Base-by-base conservation (phyloP, 2,113 vertebrate genomes). In the Lepidiolamprologus cunningtoni region DNA sequence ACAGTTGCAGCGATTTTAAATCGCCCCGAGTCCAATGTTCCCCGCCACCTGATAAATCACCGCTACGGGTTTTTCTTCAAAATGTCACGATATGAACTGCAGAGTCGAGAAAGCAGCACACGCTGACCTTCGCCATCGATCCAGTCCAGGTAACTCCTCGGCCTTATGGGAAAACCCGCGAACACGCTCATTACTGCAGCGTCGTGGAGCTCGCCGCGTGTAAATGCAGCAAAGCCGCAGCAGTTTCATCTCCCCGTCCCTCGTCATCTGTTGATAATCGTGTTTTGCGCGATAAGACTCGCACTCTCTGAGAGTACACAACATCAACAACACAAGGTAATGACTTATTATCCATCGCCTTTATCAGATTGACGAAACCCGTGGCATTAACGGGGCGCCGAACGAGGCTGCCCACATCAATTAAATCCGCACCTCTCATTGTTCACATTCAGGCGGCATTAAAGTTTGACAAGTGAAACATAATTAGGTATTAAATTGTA, bases 401-500 rank as follows among this genome's bases (percentile, higher is more conserved):
- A 91, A 73, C 33, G 66, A 89, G 42, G 47, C 50, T 58, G 54
- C 76, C 76, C 26, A 85, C 54, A 87, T 94, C 92, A 93, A 91
- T 95, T 96, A 94, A 91, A 93, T 78, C 87, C n/a, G 13, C 83
- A 85, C 82, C 81, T 92, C 86, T 92, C 89, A 90, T 89, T 94
- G 89, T 94, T 93, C 83, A 83, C 54, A 76, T 88, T 87, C 80
- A 87, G 79, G 71, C 83, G 1, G 76, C 89, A 89, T 91, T 90
- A 87, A 89, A 92, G 89, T 92, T 86, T 86, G 91, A 95, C 92
- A 94, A 91, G 92, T 54, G 81, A 91, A 95, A 94, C 90, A 93
- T 96, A 94, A 97, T 96, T 96, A 92, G 89, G 66, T 89, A 91
- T 95, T 96, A 95, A 94, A 92, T 90, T 47, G 81, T 81, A 92